phyloP scores from a whole-genome alignment of 2,888 invertebrate genomes.

The Neuroscelio doddi region DNA sequence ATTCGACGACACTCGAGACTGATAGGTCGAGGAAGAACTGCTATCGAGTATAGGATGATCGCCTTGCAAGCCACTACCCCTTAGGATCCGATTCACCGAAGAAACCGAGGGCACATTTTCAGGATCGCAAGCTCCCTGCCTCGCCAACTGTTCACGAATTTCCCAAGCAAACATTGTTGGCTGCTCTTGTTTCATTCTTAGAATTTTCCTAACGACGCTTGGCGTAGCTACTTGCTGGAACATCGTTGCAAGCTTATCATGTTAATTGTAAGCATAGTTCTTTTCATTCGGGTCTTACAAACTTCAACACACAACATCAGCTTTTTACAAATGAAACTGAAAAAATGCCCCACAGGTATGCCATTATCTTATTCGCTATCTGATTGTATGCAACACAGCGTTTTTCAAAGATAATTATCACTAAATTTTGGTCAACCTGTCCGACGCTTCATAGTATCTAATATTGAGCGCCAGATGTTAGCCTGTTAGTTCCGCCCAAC shows the following conservation, averaged over 20 bases:
- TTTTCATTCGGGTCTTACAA: no score
- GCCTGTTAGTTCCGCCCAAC: constrained; percentile 6
- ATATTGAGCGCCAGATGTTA: constrained; percentile 66
- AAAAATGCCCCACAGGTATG: no score
- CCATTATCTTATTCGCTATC: no score
- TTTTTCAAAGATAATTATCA: constrained; percentile 50
- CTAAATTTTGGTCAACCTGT: constrained; percentile 62
- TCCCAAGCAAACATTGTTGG: constrained; percentile 99
- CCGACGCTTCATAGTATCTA: constrained; percentile 65
- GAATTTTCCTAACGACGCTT: constrained; percentile 94
- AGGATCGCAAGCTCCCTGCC: constrained; percentile 92
- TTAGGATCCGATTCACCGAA: constrained; percentile 93
- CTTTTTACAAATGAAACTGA: no score
- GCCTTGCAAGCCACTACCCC: constrained; percentile 89
- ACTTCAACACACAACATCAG: no score
- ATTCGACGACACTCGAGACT: constrained; percentile 59
- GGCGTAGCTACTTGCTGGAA: constrained; percentile 97
- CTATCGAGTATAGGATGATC: constrained; percentile 58
- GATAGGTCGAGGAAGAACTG: constrained; percentile 57
- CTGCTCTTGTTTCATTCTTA: constrained; percentile 94
- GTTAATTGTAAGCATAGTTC: no score
- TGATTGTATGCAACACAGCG: background rate
- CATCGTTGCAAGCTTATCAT: no score
- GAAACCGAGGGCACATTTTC: constrained; percentile 94
- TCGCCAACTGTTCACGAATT: constrained; percentile 90